A percentile compares a stretch with the other conserved stretches of the same genome.
phyloP scores from a whole-genome alignment of 2,888 invertebrate species.

The Clunio marinus region DNA sequence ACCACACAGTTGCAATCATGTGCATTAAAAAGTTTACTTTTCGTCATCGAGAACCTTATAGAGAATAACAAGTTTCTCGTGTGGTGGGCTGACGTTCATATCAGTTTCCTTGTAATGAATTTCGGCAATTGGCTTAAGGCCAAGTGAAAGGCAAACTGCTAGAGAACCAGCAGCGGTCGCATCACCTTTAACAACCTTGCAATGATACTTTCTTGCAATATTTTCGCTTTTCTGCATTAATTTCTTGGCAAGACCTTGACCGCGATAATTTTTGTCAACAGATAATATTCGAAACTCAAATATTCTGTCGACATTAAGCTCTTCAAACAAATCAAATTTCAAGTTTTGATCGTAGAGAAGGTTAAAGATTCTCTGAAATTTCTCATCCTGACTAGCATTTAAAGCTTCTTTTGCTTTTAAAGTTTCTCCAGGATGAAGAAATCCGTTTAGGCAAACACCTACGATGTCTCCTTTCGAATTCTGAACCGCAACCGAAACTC shows the following conservation, averaged over 20 bases:
- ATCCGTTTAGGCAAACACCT: constrained; percentile 59
- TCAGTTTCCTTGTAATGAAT: constrained; percentile 63
- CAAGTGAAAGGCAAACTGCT: constrained; percentile 52
- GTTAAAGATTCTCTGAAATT: constrained; percentile 74
- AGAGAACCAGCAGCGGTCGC: constrained; percentile 55
- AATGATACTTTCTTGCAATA: constrained; percentile 61
- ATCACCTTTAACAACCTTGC: constrained; percentile 76
- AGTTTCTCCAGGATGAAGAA: constrained; percentile 66
- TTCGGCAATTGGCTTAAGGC: constrained; percentile 60
- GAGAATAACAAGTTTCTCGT: constrained; percentile 69
- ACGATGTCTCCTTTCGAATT: constrained; percentile 49
- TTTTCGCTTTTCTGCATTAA: constrained; percentile 64
- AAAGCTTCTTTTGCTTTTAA: constrained; percentile 66
- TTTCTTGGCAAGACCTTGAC: constrained; percentile 69
- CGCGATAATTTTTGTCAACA: constrained; percentile 64
- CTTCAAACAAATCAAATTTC: constrained; percentile 63
- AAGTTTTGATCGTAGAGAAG: constrained; percentile 68
- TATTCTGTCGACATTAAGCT: constrained; percentile 63
- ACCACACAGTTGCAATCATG: neutral
- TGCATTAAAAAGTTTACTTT: constrained; percentile 29
- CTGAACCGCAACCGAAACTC: constrained; percentile 66
- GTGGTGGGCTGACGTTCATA: constrained; percentile 58
- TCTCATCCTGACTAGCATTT: constrained; percentile 61
- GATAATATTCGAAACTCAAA: constrained; percentile 78
- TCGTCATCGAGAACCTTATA: constrained; percentile 43